These are phyloP conservation scores for Drosophila bocki DNA, from an alignment of 1,140 invertebrate species.

Conservation along the genomic window DNA sequence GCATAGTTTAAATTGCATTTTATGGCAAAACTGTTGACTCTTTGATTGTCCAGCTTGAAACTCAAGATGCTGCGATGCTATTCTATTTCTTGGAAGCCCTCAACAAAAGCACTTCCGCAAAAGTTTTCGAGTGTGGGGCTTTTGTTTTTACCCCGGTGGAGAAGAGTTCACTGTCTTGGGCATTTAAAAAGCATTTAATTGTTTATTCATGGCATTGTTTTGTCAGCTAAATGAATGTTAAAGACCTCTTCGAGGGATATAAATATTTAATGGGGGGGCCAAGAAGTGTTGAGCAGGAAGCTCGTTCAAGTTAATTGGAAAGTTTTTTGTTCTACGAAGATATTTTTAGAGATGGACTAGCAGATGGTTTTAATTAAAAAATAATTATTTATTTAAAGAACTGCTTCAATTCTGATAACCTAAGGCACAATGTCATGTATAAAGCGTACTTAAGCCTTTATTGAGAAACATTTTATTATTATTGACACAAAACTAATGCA, in stretches of 20 bases:
- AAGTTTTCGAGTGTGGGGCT: constrained; percentile 29
- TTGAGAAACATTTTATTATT: constrained; percentile 53
- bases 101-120: constrained; percentile 31
- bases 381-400: background rate
- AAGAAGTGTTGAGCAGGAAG: constrained; percentile 16
- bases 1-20: constrained; percentile 68
- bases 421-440: background rate
- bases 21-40: constrained; percentile 49
- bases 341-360: too few species aligned
- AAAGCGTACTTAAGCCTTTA: constrained; percentile 1
- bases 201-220: constrained; percentile 57
- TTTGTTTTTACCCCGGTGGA: constrained; percentile 28
- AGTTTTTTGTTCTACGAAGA: background rate
- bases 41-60: constrained; percentile 46
- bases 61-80: constrained; percentile 33
- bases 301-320: constrained; percentile 15
- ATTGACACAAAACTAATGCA: constrained; percentile 50
- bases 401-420: background rate
- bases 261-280: constrained; percentile 35
- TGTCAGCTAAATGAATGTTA: constrained; percentile 43
- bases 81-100: constrained; percentile 19
- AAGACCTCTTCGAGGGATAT: constrained; percentile 42
- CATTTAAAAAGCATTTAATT: constrained; percentile 62
- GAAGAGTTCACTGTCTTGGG: constrained; percentile 34
- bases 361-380: background rate